Evolutionary conservation across 2,888 invertebrate species (phyloP).

Genomic region (Cremastobaeus sp.): DNA sequence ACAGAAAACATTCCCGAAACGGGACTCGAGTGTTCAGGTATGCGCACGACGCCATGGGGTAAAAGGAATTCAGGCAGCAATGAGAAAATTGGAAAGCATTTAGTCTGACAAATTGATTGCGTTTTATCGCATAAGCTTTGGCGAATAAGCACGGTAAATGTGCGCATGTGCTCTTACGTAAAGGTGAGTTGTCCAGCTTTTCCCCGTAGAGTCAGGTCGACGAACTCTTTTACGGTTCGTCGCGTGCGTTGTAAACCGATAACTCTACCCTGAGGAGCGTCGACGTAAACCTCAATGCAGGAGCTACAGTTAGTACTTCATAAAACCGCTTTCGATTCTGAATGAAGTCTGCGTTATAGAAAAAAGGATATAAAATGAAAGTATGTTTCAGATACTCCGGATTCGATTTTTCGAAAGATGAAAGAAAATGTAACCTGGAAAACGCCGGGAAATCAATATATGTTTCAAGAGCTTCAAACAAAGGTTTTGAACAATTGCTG

Average conservation of each 20-base stretch:
- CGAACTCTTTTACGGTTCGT: constrained; percentile 60
- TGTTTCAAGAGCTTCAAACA: no score
- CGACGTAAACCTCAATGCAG: constrained; percentile 47
- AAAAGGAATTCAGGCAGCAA: constrained; percentile 24
- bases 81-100: constrained; percentile 39
- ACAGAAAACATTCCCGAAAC: background rate
- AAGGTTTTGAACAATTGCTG: no score
- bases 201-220: constrained; percentile 47
- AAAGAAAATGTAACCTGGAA: no score
- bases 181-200: constrained; percentile 60
- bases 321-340: constrained; percentile 50
- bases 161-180: constrained; percentile 55
- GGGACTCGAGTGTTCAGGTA: background rate
- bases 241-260: constrained; percentile 60
- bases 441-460: no score
- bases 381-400: constrained; percentile 9
- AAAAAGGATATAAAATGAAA: constrained; percentile 14
- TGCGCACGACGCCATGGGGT: constrained; percentile 1
- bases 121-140: constrained; percentile 47
- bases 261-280: constrained; percentile 50
- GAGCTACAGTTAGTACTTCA: constrained; percentile 47
- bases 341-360: constrained; percentile 40
- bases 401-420: constrained; percentile 18
- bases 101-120: constrained; percentile 48
- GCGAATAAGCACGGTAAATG: constrained; percentile 25